phyloP scores from a whole-genome alignment of 1,140 invertebrate species.

The Conus betulinus region DNA sequence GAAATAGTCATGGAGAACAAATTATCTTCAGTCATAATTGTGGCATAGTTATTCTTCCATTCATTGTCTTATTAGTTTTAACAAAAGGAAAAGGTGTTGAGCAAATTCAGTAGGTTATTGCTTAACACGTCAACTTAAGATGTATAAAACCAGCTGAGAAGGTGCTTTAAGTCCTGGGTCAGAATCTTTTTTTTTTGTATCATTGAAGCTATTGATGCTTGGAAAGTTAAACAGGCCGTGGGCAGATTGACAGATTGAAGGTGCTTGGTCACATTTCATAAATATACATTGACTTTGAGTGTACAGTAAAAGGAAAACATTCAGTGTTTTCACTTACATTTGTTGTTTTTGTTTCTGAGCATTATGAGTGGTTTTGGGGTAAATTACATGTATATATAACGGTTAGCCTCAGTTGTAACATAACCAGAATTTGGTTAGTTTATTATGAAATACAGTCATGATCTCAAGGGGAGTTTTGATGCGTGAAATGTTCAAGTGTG shows the following conservation, averaged over 20 bases:
- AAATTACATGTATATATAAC: background rate
- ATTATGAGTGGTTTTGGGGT: background rate
- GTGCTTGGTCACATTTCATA: background rate
- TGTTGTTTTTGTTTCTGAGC: background rate
- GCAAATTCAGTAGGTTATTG: too few species aligned
- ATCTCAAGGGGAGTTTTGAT: background rate
- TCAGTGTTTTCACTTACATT: background rate
- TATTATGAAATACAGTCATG: background rate
- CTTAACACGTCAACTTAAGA: too few species aligned
- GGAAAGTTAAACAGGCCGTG: too few species aligned
- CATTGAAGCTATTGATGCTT: background rate
- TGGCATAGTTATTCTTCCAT: too few species aligned
- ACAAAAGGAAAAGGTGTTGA: too few species aligned
- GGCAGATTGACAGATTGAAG: background rate
- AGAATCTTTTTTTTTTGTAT: background rate
- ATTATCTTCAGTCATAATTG: too few species aligned
- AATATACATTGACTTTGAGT: background rate
- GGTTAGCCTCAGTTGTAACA: background rate
- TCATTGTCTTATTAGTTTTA: too few species aligned
- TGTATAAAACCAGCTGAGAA: too few species aligned
- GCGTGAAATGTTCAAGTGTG: background rate
- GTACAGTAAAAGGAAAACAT: background rate
- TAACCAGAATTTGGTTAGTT: background rate
- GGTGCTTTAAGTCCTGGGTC: too few species aligned
- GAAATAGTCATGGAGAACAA: too few species aligned